Evolutionary conservation across 2,888 invertebrate genomes (phyloP), one percentile per base, ranked within the genome.

Genomic region (Dicycla oo): DNA sequence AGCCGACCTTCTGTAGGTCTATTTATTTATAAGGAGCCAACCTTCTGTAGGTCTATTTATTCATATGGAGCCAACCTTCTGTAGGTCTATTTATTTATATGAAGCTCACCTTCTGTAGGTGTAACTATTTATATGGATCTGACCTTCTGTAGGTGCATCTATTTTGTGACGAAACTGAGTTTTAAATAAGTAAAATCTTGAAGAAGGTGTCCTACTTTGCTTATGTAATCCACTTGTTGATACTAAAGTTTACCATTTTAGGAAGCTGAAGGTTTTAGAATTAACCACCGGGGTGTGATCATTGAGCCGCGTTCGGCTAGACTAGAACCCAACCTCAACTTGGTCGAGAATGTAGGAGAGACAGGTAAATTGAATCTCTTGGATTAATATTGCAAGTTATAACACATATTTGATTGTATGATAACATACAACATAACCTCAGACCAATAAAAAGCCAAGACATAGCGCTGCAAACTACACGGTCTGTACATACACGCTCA

Each of bases 201-300:
- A 63, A 65, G 13, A 15, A 34, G 23, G 6, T 62, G 53, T 43
- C 54, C 63, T 51, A 58, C 51, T 62, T 69, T 57, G 11, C 53
- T 54, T 60, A 40, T 57, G n/a, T 61, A 75, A 78, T 45, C 26
- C 71, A 47, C 61, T 61, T 45, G 79, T 63, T 58, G 73, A 58
- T 61, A 78, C 49, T 78, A 51, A 78, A 78, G 13, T 72, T 26
- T 10, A 38, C 54, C 23, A 71, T 77, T 78, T 75, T 78, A 75
- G 60, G 78, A 56, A 45, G 49, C 43, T 30, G 34, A 65, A 64
- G 38, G 60, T 64, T 63, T 68, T 23, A 40, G 38, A 64, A 68
- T 66, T 71, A 71, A 70, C 73, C 77, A 45, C 73, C 11, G 20
- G 77, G 34, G 77, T 43, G 49, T 43, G 43, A 76, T 76, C 56